Evolutionary conservation across 2,797 vertebrate genomes (phyloP), one percentile per base, ranked within the genome.

Genomic region (Siniperca scherzeri): DNA sequence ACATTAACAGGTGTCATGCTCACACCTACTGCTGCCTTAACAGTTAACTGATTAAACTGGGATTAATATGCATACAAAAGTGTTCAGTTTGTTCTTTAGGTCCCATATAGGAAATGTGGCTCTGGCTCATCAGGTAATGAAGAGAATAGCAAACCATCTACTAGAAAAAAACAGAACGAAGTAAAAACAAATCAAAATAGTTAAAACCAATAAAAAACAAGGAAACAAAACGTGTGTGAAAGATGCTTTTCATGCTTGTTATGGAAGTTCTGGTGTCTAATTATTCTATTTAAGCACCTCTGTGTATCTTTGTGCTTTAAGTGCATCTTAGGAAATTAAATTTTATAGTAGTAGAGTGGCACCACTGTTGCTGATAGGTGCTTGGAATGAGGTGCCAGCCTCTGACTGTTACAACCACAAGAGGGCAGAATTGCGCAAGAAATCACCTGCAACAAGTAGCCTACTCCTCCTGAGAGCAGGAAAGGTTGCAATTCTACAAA

Each of bases 361-460:
- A 9, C 21, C 3, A 36, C n/a, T 68, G 56, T 8, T 16, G 65
- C 5, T 25, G 50, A 9, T 21, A 14, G 21, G 5, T 25, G 22
- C 8, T 67, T 33, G n/a, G 22, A 52, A 6, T 21, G 5, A 60
- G 19, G 36, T 65, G 36, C 13, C 38, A n/a, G 25, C 7, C 40
- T 46, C 21, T 75, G 3, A 44, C 38, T 25, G 0, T 2, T 69
- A 3, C 6, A 44, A 78, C 80, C 93, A 88, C 86, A 12, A 87
- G 93, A 92, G 96, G 94, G 93, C 96, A 50, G 95, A 93, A 82
- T 86, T 95, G 91, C 86, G 95, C 60, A 96, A 94, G 30, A 84
- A 89, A 92, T 83, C 9, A 19, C 46, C 21, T 57, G 40, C 17
- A 56, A 3, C 61, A 5, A 13, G 25, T 0, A 3, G 5, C 21